Conservation (phyloP, 2,888 invertebrate genomes). For the Drosophila silvestris region DNA sequence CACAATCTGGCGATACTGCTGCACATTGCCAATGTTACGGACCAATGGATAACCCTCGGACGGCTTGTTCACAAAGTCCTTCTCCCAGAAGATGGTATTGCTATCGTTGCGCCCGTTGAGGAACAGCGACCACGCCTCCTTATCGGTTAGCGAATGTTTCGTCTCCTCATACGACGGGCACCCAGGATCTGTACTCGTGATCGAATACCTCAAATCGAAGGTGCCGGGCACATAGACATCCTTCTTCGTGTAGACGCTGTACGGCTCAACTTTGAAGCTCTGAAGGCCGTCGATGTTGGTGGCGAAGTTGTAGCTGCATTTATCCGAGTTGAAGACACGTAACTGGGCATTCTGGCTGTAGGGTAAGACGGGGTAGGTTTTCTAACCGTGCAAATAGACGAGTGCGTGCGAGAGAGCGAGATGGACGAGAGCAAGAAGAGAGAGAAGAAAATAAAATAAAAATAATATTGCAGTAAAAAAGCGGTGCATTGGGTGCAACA, state of each 20-base stretch:
- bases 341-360: constrained; percentile 88
- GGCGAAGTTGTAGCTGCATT: constrained; percentile 84
- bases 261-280: constrained; percentile 57
- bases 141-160: constrained; percentile 24
- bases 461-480: constrained; percentile 9
- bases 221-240: constrained; percentile 54
- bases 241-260: constrained; percentile 68
- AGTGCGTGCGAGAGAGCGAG: constrained; percentile 53
- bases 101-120: constrained; percentile 57
- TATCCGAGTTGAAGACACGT: constrained; percentile 89
- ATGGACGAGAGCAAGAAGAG: constrained; percentile 19
- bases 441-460: constrained; percentile 16
- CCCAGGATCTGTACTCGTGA: constrained; percentile 17
- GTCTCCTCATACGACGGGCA: constrained; percentile 36
- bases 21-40: constrained; percentile 75
- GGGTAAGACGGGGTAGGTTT: constrained; percentile 89
- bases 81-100: constrained; percentile 32
- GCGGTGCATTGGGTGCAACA: constrained; percentile 39
- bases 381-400: constrained; percentile 84
- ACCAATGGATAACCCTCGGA: constrained; percentile 76
- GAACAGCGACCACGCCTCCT: constrained; percentile 76
- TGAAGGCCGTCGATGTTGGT: constrained; percentile 56
- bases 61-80: constrained; percentile 81
- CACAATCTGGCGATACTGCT: constrained; percentile 48
- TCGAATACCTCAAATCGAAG: constrained; percentile 31